Percentiles rank a stretch among this genome's conserved stretches.
These are phyloP conservation scores for Stichodactyla mertensii DNA, from an alignment of 64 coral and sea anemone genomes.

Conservation along the genomic window DNA sequence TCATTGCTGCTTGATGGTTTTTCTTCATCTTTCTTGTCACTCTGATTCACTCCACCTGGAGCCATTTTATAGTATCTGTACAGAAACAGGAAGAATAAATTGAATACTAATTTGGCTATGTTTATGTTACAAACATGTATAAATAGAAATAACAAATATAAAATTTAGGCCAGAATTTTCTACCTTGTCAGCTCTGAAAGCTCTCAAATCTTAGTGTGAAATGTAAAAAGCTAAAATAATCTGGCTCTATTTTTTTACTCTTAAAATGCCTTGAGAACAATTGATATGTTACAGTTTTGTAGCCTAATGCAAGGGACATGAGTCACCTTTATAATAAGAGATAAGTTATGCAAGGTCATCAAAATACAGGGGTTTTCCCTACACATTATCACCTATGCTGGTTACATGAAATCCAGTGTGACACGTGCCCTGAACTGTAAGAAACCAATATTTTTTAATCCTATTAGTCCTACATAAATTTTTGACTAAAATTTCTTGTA, in stretches of 20 bases:
- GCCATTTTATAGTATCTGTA: slow-evolving; percentile 42
- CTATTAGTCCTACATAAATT: neutral
- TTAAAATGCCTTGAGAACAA: too few species aligned
- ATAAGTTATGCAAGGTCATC: neutral
- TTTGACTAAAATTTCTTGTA: neutral
- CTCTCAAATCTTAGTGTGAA: neutral
- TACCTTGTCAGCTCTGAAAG: too few species aligned
- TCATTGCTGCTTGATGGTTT: neutral
- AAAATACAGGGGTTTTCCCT: neutral
- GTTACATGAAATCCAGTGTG: neutral
- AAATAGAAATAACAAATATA: too few species aligned
- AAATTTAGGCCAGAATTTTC: neutral
- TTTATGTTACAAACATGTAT: too few species aligned
- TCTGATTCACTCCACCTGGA: slow-evolving; percentile 41
- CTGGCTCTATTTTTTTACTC: neutral
- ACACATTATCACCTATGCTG: too few species aligned
- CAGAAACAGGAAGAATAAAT: neutral
- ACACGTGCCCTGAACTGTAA: neutral
- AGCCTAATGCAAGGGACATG: neutral
- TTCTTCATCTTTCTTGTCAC: slow-evolving; percentile 48
- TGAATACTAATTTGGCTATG: neutral
- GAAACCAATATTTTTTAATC: neutral
- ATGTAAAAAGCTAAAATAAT: neutral
- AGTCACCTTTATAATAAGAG: neutral
- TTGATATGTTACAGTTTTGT: neutral